Evolutionary conservation across 2,113 vertebrate species (phyloP).

Genomic region (Anhinga anhinga): DNA sequence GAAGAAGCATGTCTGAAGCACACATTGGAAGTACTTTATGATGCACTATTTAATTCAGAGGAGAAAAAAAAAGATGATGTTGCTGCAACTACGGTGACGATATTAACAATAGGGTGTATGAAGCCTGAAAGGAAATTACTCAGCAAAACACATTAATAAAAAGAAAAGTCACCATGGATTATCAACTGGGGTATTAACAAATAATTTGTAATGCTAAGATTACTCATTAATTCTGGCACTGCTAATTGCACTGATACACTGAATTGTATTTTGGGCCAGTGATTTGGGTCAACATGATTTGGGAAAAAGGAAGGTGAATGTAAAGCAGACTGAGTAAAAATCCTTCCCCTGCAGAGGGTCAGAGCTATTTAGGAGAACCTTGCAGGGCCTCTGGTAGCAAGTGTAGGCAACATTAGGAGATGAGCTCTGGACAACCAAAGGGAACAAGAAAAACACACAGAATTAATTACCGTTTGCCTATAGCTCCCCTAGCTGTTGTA

Average conservation of each 20-base stretch:
- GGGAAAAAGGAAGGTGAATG: neutral
- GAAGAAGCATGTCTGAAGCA: neutral
- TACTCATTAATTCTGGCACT: neutral
- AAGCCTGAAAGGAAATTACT: slow-evolving; percentile 43
- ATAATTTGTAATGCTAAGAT: slow-evolving; percentile 13
- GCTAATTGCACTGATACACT: neutral
- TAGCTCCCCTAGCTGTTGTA: neutral
- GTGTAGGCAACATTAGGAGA: neutral
- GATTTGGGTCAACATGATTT: neutral
- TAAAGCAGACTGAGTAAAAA: neutral
- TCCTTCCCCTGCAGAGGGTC: neutral
- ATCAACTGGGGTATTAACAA: neutral
- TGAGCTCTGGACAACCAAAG: neutral
- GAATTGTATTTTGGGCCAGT: neutral
- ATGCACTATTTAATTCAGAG: slow-evolving; percentile 28
- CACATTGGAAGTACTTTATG: slow-evolving; percentile 3
- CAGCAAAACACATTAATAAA: slow-evolving; percentile 25
- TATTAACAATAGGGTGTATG: neutral
- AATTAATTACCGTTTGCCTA: neutral
- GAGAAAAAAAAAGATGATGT: neutral
- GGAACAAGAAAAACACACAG: neutral
- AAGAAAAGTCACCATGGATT: slow-evolving; percentile 15
- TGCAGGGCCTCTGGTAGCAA: neutral
- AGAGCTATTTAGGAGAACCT: neutral
- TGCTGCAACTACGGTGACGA: neutral